Conservation (phyloP, 2,888 invertebrate species). For the Agrotis clavis region DNA sequence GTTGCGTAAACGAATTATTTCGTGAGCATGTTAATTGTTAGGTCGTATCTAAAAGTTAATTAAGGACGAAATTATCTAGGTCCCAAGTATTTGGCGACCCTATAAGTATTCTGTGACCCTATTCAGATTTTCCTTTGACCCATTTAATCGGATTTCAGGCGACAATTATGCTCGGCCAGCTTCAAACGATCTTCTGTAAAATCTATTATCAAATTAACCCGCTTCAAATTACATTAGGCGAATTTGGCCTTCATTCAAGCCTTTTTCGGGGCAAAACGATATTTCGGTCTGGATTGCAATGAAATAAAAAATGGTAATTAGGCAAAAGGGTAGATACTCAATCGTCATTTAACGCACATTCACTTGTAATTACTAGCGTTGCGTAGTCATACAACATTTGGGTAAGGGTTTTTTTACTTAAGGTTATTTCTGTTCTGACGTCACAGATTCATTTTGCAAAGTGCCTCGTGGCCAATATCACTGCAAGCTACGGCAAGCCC, state of each 20-base stretch:
- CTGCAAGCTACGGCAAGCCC: too few relatives aligned
- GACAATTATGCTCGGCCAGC: background rate
- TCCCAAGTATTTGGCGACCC: background rate
- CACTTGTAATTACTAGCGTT: background rate
- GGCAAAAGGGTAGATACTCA: background rate
- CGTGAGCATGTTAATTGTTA: background rate
- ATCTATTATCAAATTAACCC: background rate
- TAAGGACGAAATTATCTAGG: background rate
- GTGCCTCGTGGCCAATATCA: too few relatives aligned
- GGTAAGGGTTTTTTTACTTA: background rate
- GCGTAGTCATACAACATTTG: constrained; percentile 9
- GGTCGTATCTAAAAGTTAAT: background rate
- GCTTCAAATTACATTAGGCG: constrained; percentile 11
- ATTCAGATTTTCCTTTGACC: background rate
- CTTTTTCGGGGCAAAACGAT: background rate
- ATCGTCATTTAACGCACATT: constrained; percentile 13
- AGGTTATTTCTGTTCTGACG: too few relatives aligned
- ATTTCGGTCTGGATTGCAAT: background rate
- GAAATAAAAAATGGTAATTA: constrained; percentile 11
- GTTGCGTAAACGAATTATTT: constrained; percentile 26
- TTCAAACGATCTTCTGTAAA: background rate
- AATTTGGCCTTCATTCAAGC: background rate
- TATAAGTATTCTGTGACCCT: background rate
- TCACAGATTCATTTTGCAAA: too few relatives aligned
- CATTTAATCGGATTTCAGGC: background rate